These are phyloP conservation scores for Lepetodrilus schrolli DNA, from an alignment of 2,888 invertebrate species.

Conservation along the genomic window DNA sequence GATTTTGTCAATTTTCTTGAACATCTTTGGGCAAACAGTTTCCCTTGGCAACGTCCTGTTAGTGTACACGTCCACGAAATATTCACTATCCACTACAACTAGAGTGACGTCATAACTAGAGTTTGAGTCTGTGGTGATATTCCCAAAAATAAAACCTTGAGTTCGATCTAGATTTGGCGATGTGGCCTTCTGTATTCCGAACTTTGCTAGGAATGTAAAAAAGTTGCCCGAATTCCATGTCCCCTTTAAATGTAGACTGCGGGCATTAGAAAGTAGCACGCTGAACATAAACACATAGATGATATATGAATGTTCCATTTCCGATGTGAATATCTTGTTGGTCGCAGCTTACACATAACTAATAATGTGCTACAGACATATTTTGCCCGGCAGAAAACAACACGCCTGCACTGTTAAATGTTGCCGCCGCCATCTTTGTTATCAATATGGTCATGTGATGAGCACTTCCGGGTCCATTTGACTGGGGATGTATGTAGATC, in stretches of 20 bases:
- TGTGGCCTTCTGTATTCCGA: conserved; percentile 97
- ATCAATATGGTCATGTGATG: too few species aligned
- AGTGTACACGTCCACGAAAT: conserved; percentile 92
- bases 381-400: not conserved
- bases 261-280: not conserved
- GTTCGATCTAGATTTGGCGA: conserved; percentile 88
- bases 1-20: conserved; percentile 85
- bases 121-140: conserved; percentile 83
- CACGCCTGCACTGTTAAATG: too few species aligned
- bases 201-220: conserved; percentile 90
- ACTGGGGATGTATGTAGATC: too few species aligned
- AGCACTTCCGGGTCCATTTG: too few species aligned
- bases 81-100: conserved; percentile 90
- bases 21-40: conserved; percentile 88
- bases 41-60: conserved; percentile 79
- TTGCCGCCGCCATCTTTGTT: too few species aligned
- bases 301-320: not conserved
- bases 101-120: conserved; percentile 81
- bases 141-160: conserved; percentile 96
- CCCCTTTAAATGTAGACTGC: conserved; percentile 68
- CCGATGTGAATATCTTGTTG: not conserved
- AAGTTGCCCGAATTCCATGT: conserved; percentile 78
- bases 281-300: not conserved
- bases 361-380: not conserved
- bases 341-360: not conserved